Evolutionary conservation across 2,113 vertebrate species (phyloP).

Genomic region (Cottus gobio): DNA sequence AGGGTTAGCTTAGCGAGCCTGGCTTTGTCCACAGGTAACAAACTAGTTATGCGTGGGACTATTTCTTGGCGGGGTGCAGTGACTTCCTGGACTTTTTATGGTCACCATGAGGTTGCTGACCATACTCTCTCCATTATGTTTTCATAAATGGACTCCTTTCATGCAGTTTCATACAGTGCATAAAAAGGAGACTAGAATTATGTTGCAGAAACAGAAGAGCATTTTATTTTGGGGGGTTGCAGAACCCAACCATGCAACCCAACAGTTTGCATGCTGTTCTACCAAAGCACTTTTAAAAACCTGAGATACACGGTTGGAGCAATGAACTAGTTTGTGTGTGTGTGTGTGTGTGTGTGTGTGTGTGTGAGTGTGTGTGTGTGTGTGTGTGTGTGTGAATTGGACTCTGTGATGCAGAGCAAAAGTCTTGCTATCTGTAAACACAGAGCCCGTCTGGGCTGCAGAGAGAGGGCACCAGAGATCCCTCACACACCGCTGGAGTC

Average conservation of each 20-base stretch:
- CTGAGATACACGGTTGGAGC: no score
- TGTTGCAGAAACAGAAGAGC: not conserved
- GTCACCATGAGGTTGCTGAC: not conserved
- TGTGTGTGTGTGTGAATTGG: not conserved
- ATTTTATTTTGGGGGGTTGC: no score
- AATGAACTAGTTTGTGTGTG: no score
- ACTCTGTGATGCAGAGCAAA: not conserved
- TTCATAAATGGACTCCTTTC: conserved; percentile 12
- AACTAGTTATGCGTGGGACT: not conserved
- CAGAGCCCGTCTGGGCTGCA: conserved; percentile 33
- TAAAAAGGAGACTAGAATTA: not conserved
- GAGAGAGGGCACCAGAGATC: conserved; percentile 70
- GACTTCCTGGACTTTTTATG: not conserved
- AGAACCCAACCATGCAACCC: no score
- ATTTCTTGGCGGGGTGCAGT: not conserved
- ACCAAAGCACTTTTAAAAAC: no score
- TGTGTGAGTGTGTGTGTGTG: no score
- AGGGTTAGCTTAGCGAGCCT: not conserved
- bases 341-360: no score
- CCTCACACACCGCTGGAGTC: conserved; percentile 22
- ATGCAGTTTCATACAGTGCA: not conserved
- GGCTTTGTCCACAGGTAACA: not conserved
- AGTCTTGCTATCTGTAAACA: not conserved
- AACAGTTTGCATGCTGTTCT: not conserved
- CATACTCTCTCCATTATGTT: not conserved